Evolutionary conservation across 1,140 invertebrate genomes (phyloP), one percentile per base, ranked within the genome.

Genomic region (Stenopsyche tienmushanensis): DNA sequence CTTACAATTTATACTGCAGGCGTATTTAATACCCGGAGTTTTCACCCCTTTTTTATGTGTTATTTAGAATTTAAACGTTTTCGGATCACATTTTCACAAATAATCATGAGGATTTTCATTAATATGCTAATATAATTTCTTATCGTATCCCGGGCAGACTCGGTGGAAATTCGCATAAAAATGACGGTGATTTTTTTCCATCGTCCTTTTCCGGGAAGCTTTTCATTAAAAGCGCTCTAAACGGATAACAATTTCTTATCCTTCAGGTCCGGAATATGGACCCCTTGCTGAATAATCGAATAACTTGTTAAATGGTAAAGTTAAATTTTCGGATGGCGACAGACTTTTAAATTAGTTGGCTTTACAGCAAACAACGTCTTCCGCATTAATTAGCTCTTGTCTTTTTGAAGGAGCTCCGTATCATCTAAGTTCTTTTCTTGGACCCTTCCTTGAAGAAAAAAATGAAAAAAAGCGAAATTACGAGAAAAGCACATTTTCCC

Each of bases 51-150:
- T n/a, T n/a, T n/a, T n/a, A n/a, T n/a, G n/a, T n/a, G n/a, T n/a
- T n/a, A n/a, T n/a, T 39, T 7, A 39, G 34, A 39, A n/a, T n/a
- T n/a, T n/a, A n/a, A n/a, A n/a, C n/a, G n/a, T n/a, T n/a, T n/a
- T n/a, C n/a, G n/a, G n/a, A n/a, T n/a, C n/a, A n/a, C n/a, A n/a
- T 34, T 34, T 34, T 13, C 29, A 7, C 5, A 34, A 34, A 34
- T 34, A 34, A 34, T 34, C 29, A 7, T 34, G 13, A 34, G 5
- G 13, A 7, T 34, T 13, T 47, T 57, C 54, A 57, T 57, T 57
- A 57, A 57, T 42, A 57, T 57, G 54, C 54, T 57, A 57, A 57
- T 57, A 57, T 34, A 42, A 57, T 57, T 57, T 42, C 54, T 57
- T 57, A 57, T 57, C 54, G 29, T 41, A 23, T 21, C 9, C 29